phyloP scores from a whole-genome alignment of 2,797 vertebrate species.

The Molossus molossus region DNA sequence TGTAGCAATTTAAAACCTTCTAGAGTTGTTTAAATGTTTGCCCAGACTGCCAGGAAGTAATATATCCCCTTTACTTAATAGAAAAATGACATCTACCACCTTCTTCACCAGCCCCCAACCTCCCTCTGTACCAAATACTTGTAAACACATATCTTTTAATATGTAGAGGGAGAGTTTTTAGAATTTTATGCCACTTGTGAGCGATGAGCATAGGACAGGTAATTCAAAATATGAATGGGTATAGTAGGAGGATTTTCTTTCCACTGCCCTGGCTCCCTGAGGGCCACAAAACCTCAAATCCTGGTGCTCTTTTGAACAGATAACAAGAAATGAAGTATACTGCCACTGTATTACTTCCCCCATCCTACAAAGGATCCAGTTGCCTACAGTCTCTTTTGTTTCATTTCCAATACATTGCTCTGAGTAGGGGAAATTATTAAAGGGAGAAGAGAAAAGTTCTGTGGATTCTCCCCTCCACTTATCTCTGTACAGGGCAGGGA shows the following conservation, averaged over 20 bases:
- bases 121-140: background rate
- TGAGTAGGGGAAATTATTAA: background rate
- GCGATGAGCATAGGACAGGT: background rate
- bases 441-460: background rate
- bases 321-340: background rate
- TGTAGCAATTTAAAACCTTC: background rate
- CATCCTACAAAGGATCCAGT: background rate
- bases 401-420: background rate
- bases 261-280: background rate
- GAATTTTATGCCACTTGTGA: background rate
- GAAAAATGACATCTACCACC: background rate
- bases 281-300: background rate
- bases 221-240: background rate
- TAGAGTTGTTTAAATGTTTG: background rate
- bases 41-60: background rate
- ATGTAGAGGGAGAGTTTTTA: background rate
- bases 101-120: background rate
- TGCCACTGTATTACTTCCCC: background rate
- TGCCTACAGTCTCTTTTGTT: background rate
- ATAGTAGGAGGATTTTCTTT: background rate
- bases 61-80: background rate
- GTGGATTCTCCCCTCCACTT: background rate
- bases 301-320: background rate
- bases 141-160: background rate
- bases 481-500: background rate